Conservation (phyloP, 2,113 vertebrate species). For the pig (Sus scrofa) region DNA sequence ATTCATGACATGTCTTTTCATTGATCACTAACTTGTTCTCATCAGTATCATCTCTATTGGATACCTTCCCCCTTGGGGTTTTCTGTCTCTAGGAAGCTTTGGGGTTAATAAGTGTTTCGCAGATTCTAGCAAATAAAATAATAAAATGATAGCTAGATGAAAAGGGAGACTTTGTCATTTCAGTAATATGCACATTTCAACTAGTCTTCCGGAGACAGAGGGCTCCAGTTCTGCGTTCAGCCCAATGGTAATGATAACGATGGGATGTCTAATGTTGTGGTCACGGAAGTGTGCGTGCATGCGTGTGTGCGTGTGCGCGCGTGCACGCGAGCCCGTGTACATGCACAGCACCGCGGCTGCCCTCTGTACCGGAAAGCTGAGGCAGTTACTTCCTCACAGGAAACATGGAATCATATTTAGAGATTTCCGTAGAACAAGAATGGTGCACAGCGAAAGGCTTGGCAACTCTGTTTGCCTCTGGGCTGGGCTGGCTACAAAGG, state of each 20-base stretch:
- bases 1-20: neutral
- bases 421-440: neutral
- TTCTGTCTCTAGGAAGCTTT: neutral
- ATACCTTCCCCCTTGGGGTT: accelerated
- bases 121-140: neutral
- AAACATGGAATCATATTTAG: neutral
- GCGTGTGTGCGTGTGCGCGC: neutral
- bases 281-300: neutral
- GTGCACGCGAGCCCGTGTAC: neutral
- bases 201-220: neutral
- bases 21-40: neutral
- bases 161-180: neutral
- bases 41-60: neutral
- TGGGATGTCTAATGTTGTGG: neutral
- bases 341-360: accelerated
- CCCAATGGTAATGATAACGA: neutral
- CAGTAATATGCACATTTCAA: neutral
- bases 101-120: neutral
- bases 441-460: neutral
- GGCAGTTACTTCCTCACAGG: accelerated
- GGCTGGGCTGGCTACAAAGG: accelerated
- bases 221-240: neutral
- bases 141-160: neutral
- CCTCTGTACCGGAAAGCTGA: neutral
- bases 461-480: accelerated